Evolutionary conservation across 1,140 invertebrate species (phyloP), one percentile per base, ranked within the genome.

Genomic region (Calliopsis andreniformis): DNA sequence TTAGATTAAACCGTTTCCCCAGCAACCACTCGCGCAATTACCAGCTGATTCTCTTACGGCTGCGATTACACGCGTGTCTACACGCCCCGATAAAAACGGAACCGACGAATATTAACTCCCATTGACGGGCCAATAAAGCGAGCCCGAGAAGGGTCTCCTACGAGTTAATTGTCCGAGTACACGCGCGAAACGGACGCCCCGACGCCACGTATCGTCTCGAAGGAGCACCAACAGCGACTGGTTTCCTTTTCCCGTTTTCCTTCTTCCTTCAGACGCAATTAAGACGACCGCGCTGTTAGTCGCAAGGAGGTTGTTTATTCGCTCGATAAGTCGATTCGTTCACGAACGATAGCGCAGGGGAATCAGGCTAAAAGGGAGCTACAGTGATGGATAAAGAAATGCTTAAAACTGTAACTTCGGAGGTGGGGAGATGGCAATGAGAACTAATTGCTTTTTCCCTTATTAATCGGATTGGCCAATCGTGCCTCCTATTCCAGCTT

Each of bases 31-130:
- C 18, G 4, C 4, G n/a, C 66, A 45, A 71, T 70, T 59, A 63
- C 18, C 61, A n/a, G 51, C 58, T 80, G 70, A 80, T 64, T 69
- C 64, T 64, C 58, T 63, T 42, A 3, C 23, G 18, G 39, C 45
- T 25, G 28, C 79, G 30, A 58, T 73, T 35, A 30, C 58, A 53
- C 58, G 43, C 16, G 18, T 25, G n/a, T 51, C 55, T 63, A 42
- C 32, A 23, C 43, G 10, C 25, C 25, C 25, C 47, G 39, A 55
- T 63, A 47, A 75, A 39, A n/a, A 49, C 16, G 10, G 20, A 28
- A 35, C 20, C 32, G 23, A 12, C 53, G 47, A 78, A 72, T 67
- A 59, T 78, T 45, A 42, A 78, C 49, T 64, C n/a, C 4, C 28
- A 39, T 63, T n/a, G 28, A 39, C 5, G 7, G 35, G 7, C 25